These are phyloP conservation scores for Chloropsis hardwickii DNA, from an alignment of 2,113 vertebrate species.

Conservation along the genomic window DNA sequence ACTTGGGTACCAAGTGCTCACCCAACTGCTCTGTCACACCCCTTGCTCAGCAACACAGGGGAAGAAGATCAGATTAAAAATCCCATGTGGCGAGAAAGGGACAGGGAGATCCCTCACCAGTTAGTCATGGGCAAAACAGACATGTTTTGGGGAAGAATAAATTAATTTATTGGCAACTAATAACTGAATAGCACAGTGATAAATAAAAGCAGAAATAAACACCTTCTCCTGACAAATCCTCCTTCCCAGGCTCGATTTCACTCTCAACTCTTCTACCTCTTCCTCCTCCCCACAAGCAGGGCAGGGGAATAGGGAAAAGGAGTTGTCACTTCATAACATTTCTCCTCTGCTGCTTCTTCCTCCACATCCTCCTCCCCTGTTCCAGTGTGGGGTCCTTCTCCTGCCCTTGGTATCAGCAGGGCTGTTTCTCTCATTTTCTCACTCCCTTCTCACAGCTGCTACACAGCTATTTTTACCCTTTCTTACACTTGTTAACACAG, in stretches of 20 bases:
- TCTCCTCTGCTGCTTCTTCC: not conserved
- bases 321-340: not conserved
- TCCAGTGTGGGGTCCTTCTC: not conserved
- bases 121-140: not conserved
- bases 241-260: not conserved
- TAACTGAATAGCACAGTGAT: not conserved
- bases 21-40: not conserved
- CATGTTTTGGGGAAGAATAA: not conserved
- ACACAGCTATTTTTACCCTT: not conserved
- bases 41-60: not conserved
- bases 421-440: not conserved
- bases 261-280: not conserved
- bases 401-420: not conserved
- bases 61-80: not conserved
- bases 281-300: not conserved
- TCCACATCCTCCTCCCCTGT: not conserved
- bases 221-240: not conserved
- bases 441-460: not conserved
- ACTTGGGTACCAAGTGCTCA: not conserved
- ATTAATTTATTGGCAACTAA: not conserved
- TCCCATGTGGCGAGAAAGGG: accelerated
- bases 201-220: not conserved
- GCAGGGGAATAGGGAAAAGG: not conserved
- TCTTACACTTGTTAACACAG: not conserved
- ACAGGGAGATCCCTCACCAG: not conserved